Evolutionary conservation across 2,113 vertebrate species (phyloP).

Genomic region (Myrmophylax atrothorax): DNA sequence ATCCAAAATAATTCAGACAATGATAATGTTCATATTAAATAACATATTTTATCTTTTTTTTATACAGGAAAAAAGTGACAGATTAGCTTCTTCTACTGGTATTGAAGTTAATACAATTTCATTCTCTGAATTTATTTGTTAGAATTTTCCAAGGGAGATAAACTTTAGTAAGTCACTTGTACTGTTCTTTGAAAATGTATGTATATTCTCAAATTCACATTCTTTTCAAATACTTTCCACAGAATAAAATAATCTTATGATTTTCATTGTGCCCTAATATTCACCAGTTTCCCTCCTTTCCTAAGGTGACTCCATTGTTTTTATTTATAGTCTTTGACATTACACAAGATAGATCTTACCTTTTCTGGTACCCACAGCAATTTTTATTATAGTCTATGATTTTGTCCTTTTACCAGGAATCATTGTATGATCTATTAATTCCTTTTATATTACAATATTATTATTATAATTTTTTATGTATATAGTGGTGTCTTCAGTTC

Average conservation of each 20-base stretch:
- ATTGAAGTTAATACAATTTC: not conserved
- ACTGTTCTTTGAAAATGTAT: not conserved
- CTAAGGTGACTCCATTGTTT: not conserved
- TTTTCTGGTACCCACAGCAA: not conserved
- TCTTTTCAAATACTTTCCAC: not conserved
- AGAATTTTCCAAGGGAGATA: not conserved
- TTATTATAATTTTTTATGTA: not conserved
- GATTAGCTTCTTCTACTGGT: not conserved
- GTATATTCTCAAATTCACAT: not conserved
- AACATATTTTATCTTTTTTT: not conserved
- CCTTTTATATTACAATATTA: not conserved
- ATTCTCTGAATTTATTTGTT: not conserved
- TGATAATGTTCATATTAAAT: not conserved
- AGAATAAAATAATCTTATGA: not conserved
- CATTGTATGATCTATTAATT: not conserved
- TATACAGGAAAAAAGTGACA: not conserved
- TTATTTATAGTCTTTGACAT: not conserved
- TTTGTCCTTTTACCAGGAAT: not conserved
- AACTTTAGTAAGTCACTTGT: not conserved
- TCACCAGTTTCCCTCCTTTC: not conserved
- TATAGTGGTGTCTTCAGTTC: not conserved
- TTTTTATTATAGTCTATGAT: not conserved
- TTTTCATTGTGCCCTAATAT: not conserved
- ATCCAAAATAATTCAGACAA: not conserved
- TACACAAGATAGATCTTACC: not conserved